A percentile compares a stretch with the other conserved stretches of the same genome.
Evolutionary conservation across 2,888 invertebrate species (phyloP).

Genomic region (Diarsia mendica): DNA sequence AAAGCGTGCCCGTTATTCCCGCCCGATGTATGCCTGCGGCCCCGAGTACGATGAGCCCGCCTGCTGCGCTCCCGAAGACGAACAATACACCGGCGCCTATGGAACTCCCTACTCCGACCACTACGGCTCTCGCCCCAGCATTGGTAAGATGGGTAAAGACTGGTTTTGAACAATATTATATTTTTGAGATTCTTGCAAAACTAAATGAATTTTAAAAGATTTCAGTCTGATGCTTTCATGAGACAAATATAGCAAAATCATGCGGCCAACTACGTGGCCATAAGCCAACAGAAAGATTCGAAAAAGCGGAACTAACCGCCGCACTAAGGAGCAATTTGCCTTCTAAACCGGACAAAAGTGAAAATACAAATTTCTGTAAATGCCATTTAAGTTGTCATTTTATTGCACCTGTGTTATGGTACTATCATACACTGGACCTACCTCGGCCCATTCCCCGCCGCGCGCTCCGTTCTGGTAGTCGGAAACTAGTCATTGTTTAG

Average conservation of each 20-base stretch:
- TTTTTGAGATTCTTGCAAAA: background rate
- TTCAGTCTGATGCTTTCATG: background rate
- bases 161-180: background rate
- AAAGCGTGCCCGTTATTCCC: conserved; percentile 93
- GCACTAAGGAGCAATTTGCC: too few species aligned
- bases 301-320: background rate
- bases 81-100: conserved; percentile 97
- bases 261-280: too few species aligned
- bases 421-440: too few species aligned
- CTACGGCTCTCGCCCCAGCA: conserved; percentile 96
- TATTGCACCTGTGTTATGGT: too few species aligned
- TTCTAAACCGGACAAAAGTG: too few species aligned
- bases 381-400: too few species aligned
- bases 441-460: too few species aligned
- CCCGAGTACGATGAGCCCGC: conserved; percentile 98
- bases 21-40: conserved; percentile 92
- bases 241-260: background rate
- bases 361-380: too few species aligned
- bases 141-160: conserved; percentile 84
- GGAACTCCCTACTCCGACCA: conserved; percentile 97
- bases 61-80: conserved; percentile 97
- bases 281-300: background rate
- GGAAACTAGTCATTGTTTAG: too few species aligned
- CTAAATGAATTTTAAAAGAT: background rate
- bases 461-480: too few species aligned